Percentiles rank a stretch among this genome's conserved stretches.
Conservation (phyloP, 2,888 invertebrate genomes). For the Rutpela maculata region DNA sequence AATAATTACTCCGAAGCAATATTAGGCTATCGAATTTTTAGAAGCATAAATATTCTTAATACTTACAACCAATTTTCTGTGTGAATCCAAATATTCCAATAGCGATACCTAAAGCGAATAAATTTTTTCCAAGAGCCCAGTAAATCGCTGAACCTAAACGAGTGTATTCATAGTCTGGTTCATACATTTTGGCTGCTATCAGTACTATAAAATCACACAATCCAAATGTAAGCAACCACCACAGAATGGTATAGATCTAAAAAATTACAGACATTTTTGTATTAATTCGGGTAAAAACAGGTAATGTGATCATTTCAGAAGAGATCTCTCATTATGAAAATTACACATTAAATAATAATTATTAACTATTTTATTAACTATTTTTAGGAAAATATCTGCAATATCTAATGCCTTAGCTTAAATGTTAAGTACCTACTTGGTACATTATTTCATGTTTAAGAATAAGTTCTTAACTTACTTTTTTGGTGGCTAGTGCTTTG, state of each 20-base stretch:
- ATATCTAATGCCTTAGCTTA: too few relatives aligned
- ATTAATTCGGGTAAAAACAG: too few relatives aligned
- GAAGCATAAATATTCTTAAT: too few relatives aligned
- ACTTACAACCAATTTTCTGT: slow-evolving; percentile 62
- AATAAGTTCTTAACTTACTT: background rate
- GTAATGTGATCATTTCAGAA: too few relatives aligned
- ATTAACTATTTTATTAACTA: too few relatives aligned
- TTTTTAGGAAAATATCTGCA: too few relatives aligned
- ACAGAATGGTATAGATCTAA: slow-evolving; percentile 61
- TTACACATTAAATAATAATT: too few relatives aligned
- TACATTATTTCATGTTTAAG: background rate
- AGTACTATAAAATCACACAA: slow-evolving; percentile 59
- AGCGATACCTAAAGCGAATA: slow-evolving; percentile 70
- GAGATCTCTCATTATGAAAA: too few relatives aligned
- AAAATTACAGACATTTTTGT: slow-evolving; percentile 42
- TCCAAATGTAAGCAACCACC: slow-evolving; percentile 64
- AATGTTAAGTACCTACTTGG: too few relatives aligned
- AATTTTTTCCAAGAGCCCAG: slow-evolving; percentile 70
- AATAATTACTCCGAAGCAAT: too few relatives aligned
- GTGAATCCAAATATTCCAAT: slow-evolving; percentile 61
- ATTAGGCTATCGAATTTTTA: too few relatives aligned
- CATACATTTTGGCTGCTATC: slow-evolving; percentile 64
- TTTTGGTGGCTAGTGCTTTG: slow-evolving; percentile 44
- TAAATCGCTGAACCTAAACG: slow-evolving; percentile 72
- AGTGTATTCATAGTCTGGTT: slow-evolving; percentile 66